A percentile compares a stretch with the other conserved stretches of the same genome.
phyloP scores from a whole-genome alignment of 2,113 vertebrate species.

The Coryphaenoides rupestris region DNA sequence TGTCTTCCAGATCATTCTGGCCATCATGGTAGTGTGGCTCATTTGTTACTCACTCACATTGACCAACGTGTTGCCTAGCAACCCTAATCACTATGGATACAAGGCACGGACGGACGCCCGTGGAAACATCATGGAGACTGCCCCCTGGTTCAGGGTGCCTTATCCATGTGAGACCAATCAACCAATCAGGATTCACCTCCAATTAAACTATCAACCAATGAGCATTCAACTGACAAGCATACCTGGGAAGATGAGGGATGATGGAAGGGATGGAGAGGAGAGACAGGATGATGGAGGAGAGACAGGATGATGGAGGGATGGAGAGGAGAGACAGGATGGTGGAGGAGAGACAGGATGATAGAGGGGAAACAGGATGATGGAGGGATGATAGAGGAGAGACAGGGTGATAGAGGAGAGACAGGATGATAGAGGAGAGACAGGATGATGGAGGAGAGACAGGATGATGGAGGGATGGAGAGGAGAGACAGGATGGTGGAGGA shows the following conservation, averaged over 20 bases:
- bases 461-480: no score
- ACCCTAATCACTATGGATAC: slow-evolving; percentile 78
- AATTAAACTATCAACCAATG: not conserved
- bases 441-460: no score
- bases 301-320: no score
- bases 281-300: no score
- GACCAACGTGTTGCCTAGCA: slow-evolving; percentile 75
- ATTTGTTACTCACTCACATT: slow-evolving; percentile 90
- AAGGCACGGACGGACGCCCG: slow-evolving; percentile 91
- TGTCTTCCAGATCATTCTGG: slow-evolving; percentile 84
- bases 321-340: no score
- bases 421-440: no score
- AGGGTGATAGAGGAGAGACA: no score
- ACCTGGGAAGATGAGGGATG: not conserved
- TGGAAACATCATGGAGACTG: slow-evolving; percentile 83
- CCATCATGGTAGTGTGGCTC: slow-evolving; percentile 89
- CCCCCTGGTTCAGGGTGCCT: slow-evolving; percentile 91
- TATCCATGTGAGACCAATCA: slow-evolving; percentile 87
- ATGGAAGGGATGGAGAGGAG: no score
- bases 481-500: no score
- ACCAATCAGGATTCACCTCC: not conserved
- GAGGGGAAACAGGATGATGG: no score
- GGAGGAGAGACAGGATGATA: no score
- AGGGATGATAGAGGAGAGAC: no score
- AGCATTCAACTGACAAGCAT: not conserved